Conservation (phyloP, 2,797 vertebrate genomes). For the Sorex maritimensis region DNA sequence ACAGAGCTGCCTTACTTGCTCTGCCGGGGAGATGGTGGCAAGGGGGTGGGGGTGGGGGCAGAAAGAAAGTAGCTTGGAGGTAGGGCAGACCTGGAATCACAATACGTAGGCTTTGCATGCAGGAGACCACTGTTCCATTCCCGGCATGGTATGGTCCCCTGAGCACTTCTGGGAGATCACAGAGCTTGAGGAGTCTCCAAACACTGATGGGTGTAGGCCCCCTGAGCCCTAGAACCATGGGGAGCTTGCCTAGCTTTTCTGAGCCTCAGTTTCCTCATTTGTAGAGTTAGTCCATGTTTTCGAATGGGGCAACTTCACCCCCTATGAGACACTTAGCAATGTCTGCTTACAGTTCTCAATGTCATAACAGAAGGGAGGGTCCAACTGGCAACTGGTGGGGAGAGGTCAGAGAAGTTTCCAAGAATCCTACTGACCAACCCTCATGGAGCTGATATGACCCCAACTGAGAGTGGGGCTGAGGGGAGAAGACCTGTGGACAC, state of each 20-base stretch:
- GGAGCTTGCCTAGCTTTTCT: background rate
- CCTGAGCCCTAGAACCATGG: background rate
- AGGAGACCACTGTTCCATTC: no score
- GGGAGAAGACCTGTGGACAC: background rate
- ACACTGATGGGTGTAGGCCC: no score
- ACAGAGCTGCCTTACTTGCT: background rate
- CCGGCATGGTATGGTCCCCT: no score
- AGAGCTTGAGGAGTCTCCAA: no score
- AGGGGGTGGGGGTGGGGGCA: background rate
- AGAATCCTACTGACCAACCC: accelerated
- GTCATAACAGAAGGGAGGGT: background rate
- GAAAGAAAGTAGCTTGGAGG: background rate
- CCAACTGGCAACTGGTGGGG: no score
- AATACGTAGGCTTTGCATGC: no score
- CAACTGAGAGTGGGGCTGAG: accelerated
- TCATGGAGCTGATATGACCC: background rate
- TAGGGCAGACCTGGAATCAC: background rate
- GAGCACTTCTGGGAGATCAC: no score
- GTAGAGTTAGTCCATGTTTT: background rate
- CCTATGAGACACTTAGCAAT: background rate
- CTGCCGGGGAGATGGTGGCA: background rate
- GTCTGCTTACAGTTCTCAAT: background rate
- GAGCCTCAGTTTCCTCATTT: background rate
- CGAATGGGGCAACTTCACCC: background rate
- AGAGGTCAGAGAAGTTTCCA: background rate